Conservation (phyloP, 2,113 vertebrate genomes). For the Chelonoidis abingdonii region DNA sequence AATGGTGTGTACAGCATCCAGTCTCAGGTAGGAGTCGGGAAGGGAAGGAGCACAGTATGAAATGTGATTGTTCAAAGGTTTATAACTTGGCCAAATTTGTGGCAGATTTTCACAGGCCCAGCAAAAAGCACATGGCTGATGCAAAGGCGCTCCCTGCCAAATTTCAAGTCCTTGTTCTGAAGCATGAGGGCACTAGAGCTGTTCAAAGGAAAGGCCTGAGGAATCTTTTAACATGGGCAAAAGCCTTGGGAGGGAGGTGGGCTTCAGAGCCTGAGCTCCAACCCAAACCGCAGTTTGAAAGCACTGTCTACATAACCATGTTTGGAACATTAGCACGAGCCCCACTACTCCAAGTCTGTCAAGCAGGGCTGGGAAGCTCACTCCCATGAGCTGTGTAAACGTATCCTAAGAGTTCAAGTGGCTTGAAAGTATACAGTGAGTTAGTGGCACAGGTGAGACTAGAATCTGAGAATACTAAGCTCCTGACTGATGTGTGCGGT, state of each 20-base stretch:
- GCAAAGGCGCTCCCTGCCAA: neutral
- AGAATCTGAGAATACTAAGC: rapidly evolving
- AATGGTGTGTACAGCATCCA: neutral
- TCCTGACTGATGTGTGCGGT: neutral
- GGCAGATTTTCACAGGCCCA: neutral
- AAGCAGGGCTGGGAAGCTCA: neutral
- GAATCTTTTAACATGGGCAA: neutral
- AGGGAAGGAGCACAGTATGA: neutral
- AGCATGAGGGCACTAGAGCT: neutral
- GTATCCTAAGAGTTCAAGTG: neutral
- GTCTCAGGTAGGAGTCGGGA: neutral
- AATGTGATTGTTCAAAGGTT: neutral
- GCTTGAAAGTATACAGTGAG: neutral
- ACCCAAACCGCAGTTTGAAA: neutral
- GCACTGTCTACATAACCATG: neutral
- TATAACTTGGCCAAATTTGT: neutral
- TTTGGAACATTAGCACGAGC: neutral
- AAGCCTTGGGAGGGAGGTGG: neutral
- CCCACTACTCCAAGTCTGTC: neutral
- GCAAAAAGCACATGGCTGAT: neutral
- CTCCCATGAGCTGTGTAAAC: neutral
- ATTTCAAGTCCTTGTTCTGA: neutral
- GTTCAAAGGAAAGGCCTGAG: neutral
- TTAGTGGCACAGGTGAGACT: neutral
- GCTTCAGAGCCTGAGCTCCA: neutral